Evolutionary conservation across 1,140 invertebrate species (phyloP).

Genomic region (Cataglyphis hispanica): DNA sequence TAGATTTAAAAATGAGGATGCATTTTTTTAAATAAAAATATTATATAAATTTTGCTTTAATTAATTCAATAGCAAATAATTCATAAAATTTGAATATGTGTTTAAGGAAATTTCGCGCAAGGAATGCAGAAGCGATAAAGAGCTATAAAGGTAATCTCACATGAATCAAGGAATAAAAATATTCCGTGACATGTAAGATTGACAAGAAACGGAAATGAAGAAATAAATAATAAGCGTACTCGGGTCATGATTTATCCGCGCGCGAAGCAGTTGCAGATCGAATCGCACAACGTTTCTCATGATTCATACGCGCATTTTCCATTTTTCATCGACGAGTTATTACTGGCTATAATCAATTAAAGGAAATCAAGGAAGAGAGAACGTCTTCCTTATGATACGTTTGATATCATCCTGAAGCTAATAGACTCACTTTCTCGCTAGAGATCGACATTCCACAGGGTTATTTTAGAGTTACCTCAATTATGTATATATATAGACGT

Average conservation of each 20-base stretch:
- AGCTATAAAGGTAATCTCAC: not conserved
- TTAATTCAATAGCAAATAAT: not conserved
- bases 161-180: conserved; percentile 24
- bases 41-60: not conserved
- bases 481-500: not conserved
- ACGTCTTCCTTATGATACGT: conserved; percentile 42
- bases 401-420: conserved; percentile 34
- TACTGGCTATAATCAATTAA: conserved; percentile 4
- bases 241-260: conserved; percentile 38
- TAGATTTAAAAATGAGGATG: not conserved
- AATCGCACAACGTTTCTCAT: conserved; percentile 47
- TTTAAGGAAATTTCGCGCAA: not conserved
- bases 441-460: conserved; percentile 7
- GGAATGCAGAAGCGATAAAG: not conserved
- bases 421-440: conserved; percentile 21
- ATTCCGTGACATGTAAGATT: conserved; percentile 9
- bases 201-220: conserved; percentile 48
- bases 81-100: too few relatives aligned
- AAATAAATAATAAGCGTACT: conserved; percentile 57
- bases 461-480: conserved; percentile 24
- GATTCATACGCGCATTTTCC: conserved; percentile 31
- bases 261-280: conserved; percentile 16
- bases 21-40: not conserved
- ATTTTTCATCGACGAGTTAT: conserved; percentile 32
- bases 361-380: conserved; percentile 45